Evolutionary conservation across 2,113 vertebrate species (phyloP).

Genomic region (Psilopsiagon aymara): DNA sequence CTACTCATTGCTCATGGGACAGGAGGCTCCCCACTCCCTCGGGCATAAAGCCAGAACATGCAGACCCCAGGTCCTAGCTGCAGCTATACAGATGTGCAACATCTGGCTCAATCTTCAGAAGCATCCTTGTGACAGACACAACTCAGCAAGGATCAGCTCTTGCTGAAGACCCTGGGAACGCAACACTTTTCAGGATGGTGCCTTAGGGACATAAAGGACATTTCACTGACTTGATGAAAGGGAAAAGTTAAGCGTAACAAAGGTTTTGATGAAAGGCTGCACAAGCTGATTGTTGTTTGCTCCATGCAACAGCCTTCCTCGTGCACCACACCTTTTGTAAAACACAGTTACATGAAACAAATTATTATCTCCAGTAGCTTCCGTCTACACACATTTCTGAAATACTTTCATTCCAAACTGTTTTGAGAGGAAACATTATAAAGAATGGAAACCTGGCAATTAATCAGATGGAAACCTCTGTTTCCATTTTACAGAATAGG

Average conservation of each 20-base stretch:
- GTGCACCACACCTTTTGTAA: conserved; percentile 12
- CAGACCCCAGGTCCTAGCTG: not conserved
- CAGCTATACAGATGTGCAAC: not conserved
- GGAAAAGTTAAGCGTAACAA: not conserved
- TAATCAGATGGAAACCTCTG: conserved; percentile 41
- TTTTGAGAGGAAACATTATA: conserved; percentile 32
- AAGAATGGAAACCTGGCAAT: conserved; percentile 61
- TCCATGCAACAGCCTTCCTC: not conserved
- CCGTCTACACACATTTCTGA: conserved; percentile 24
- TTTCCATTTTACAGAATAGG: conserved; percentile 29
- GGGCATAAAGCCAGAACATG: not conserved
- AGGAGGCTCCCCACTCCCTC: rapidly evolving
- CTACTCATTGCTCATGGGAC: no score
- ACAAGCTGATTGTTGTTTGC: not conserved
- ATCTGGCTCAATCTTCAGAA: not conserved
- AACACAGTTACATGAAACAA: not conserved
- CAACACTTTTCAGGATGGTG: not conserved
- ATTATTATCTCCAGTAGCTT: conserved; percentile 40
- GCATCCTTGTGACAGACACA: not conserved
- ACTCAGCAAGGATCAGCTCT: not conserved
- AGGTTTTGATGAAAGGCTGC: not conserved
- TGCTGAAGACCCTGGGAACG: not conserved
- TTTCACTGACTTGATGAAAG: not conserved
- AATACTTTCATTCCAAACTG: not conserved
- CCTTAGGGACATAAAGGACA: not conserved